Evolutionary conservation across 2,888 invertebrate species (phyloP), one percentile per base, ranked within the genome.

Genomic region (Melinopterus prodromus): DNA sequence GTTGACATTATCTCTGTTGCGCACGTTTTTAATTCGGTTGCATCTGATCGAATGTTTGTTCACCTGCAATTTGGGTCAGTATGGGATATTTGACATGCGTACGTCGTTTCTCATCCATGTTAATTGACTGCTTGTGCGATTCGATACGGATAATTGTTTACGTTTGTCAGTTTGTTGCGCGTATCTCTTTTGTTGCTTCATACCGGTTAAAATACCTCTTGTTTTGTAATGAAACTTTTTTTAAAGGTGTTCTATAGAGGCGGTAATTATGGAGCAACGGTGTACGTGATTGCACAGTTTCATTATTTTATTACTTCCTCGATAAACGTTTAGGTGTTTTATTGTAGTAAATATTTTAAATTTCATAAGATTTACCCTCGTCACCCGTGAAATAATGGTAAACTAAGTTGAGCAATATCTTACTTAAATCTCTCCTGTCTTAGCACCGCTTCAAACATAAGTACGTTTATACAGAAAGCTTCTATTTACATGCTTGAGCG

Each of bases 51-150:
- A 53, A 53, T 53, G 53, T 53, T 53, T 53, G 53, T 53, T 53
- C 53, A 53, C 53, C 53, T 53, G 53, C 53, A 53, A 53, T 53
- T 53, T 53, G 53, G 53, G 53, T 53, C 53, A 53, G 53, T 53
- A 53, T 12, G 5, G 53, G 12, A 53, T 53, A 12, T 53, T 53
- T 53, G 12, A 53, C 53, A 53, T 53, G 12, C 12, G 12, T 53
- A 12, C 9, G 12, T 9, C 12, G 53, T 53, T 53, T 53, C 53
- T 53, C 53, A 53, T 53, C 53, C 7, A 53, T 53, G 53, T 53
- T 53, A 9, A 53, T 53, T 53, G 53, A 7, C 53, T 12, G 9
- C 12, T 53, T 53, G 53, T 53, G 12, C 12, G 53, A 53, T 53
- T 12, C 53, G 53, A 53, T 9, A 53, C 12, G 53, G 53, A 9